Evolutionary conservation across 2,888 invertebrate genomes (phyloP).

Genomic region (Diarsia mendica): DNA sequence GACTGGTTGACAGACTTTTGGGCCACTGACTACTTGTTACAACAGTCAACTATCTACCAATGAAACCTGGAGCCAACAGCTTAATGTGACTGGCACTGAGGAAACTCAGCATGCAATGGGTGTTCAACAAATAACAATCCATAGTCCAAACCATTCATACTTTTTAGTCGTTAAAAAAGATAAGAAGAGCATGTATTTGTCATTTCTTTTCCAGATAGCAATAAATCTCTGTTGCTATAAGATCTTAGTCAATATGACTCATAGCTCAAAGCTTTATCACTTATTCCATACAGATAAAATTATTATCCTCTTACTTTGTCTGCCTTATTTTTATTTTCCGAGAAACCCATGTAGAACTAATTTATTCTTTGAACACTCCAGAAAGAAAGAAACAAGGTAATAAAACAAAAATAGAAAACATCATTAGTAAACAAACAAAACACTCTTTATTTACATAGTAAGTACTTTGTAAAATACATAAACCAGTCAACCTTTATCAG

Average conservation of each 20-base stretch:
- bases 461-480: conserved; percentile 39
- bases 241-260: conserved; percentile 26
- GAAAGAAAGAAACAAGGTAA: conserved; percentile 14
- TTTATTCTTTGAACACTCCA: conserved; percentile 2
- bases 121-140: not conserved
- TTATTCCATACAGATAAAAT: conserved; percentile 2
- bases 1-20: not conserved
- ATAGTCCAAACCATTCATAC: not conserved
- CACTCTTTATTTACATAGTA: conserved; percentile 11
- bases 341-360: not conserved
- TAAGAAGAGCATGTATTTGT: not conserved
- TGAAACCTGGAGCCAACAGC: too few relatives aligned
- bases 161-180: not conserved
- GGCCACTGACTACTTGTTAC: not conserved
- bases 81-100: too few relatives aligned
- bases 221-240: not conserved
- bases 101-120: not conserved
- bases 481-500: conserved; percentile 23
- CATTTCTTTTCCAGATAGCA: not conserved
- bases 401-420: conserved; percentile 22
- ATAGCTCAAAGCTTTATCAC: not conserved
- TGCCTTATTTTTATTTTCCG: not conserved
- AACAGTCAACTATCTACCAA: too few relatives aligned
- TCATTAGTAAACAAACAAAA: conserved; percentile 32
- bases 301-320: not conserved